Conservation (phyloP, 1,140 invertebrate species). For the Teleogryllus occipitalis region DNA sequence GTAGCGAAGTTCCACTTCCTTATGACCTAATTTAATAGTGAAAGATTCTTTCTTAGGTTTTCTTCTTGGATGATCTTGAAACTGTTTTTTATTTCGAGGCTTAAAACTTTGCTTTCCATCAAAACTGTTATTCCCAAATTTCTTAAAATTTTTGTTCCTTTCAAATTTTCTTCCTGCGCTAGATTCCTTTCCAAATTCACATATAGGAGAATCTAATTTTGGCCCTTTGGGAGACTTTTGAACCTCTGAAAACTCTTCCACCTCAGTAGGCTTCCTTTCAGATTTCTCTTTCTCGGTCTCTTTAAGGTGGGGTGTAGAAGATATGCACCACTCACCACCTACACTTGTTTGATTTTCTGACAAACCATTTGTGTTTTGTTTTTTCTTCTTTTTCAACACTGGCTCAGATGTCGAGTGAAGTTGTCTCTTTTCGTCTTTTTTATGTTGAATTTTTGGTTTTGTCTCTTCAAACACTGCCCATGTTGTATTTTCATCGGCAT, state of each 20-base stretch:
- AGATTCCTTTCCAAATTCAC: too few relatives aligned
- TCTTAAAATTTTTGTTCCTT: not conserved
- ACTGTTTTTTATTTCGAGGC: slow-evolving; percentile 12
- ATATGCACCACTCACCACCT: slow-evolving; percentile 22
- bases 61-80: slow-evolving; percentile 8
- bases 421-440: not conserved
- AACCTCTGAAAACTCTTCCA: too few relatives aligned
- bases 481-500: slow-evolving; percentile 26
- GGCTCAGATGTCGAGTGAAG: too few relatives aligned
- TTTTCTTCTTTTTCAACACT: slow-evolving; percentile 13
- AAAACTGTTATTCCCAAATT: not conserved
- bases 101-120: not conserved
- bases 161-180: too few relatives aligned
- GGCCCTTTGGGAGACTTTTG: too few relatives aligned
- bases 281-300: slow-evolving; percentile 31
- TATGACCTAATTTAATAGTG: slow-evolving; percentile 43
- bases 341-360: slow-evolving; percentile 24
- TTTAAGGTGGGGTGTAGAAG: slow-evolving; percentile 18
- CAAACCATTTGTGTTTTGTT: slow-evolving; percentile 20
- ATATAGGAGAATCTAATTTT: too few relatives aligned
- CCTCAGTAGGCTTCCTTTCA: slow-evolving; percentile 30
- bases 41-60: not conserved
- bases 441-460: slow-evolving; percentile 21
- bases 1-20: slow-evolving; percentile 49
- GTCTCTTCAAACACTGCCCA: slow-evolving; percentile 44